Percentiles rank a stretch among this genome's conserved stretches.
Evolutionary conservation across 2,888 invertebrate genomes (phyloP).

Genomic region (Scaptomyza cyrtandrae): DNA sequence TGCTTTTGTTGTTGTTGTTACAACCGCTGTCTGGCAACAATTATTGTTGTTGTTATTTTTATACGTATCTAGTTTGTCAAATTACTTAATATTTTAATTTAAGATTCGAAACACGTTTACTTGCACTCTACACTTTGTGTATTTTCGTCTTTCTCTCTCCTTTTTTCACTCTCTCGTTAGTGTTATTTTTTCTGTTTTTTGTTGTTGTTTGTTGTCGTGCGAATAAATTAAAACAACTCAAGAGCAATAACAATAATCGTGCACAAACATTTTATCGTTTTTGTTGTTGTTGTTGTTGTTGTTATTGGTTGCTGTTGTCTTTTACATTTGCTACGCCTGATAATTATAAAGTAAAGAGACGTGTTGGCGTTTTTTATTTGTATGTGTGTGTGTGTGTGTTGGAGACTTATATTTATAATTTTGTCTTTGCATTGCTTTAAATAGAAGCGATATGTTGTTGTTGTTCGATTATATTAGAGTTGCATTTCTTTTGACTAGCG

Average conservation of each 20-base stretch:
- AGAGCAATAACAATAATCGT: slow-evolving; percentile 36
- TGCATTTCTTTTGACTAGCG: slow-evolving; percentile 41
- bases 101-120: slow-evolving; percentile 69
- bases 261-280: slow-evolving; percentile 45
- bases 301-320: slow-evolving; percentile 14
- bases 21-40: too few species aligned
- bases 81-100: slow-evolving; percentile 67
- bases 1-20: slow-evolving; percentile 11
- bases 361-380: too few species aligned
- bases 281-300: slow-evolving; percentile 39
- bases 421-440: slow-evolving; percentile 65
- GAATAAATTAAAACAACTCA: slow-evolving; percentile 32
- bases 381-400: slow-evolving; percentile 22
- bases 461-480: slow-evolving; percentile 34
- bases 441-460: slow-evolving; percentile 52
- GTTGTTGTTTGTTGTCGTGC: slow-evolving; percentile 43
- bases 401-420: slow-evolving; percentile 63
- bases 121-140: slow-evolving; percentile 29
- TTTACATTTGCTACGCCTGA: slow-evolving; percentile 45
- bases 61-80: slow-evolving; percentile 24
- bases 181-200: slow-evolving; percentile 14
- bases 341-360: slow-evolving; percentile 59
- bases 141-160: slow-evolving; percentile 33
- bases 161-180: slow-evolving; percentile 11
- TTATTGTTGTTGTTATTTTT: slow-evolving; percentile 18